Evolutionary conservation across 2,113 vertebrate species (phyloP).

Genomic region (Cyanoliseus patagonus): DNA sequence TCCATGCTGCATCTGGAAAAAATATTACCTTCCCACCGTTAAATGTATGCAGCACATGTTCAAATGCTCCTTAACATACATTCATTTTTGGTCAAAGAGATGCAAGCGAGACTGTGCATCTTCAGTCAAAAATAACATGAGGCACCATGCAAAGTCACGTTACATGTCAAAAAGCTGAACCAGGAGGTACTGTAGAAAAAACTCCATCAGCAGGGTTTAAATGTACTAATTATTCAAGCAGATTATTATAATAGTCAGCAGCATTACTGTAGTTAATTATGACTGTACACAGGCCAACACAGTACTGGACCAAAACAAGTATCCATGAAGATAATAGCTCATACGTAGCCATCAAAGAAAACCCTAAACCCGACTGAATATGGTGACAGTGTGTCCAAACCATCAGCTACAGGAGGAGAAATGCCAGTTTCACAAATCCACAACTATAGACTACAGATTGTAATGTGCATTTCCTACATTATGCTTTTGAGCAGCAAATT

Average conservation of each 20-base stretch:
- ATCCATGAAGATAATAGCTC: neutral
- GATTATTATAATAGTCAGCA: neutral
- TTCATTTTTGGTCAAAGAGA: neutral
- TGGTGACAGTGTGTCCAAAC: neutral
- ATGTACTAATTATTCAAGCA: neutral
- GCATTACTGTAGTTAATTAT: neutral
- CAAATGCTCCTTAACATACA: neutral
- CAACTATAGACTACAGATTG: neutral
- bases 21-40: neutral
- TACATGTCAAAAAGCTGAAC: neutral
- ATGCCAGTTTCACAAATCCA: neutral
- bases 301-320: neutral
- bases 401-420: neutral
- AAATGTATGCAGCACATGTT: neutral
- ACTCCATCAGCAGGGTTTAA: neutral
- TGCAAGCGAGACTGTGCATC: neutral
- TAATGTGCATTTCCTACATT: neutral
- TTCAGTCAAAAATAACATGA: neutral
- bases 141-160: neutral
- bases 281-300: neutral
- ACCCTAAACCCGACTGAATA: neutral
- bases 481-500: neutral
- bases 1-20: neutral
- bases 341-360: neutral
- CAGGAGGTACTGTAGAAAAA: neutral